phyloP scores from a whole-genome alignment of 2,113 vertebrate species.

The Etheostoma spectabile region DNA sequence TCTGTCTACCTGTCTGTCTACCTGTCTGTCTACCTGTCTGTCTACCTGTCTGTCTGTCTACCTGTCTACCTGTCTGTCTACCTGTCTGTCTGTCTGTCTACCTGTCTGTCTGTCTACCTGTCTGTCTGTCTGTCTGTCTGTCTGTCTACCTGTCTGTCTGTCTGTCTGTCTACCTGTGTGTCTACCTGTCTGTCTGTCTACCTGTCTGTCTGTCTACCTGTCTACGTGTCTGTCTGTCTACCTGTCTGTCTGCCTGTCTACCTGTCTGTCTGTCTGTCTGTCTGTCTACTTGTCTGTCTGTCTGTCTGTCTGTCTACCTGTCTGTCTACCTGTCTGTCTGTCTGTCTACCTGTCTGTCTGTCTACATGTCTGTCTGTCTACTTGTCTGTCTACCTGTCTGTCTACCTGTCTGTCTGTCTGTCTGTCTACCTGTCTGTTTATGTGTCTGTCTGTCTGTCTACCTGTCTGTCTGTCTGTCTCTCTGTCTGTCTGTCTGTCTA shows the following conservation, averaged over 20 bases:
- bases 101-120: conserved; percentile 24
- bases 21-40: conserved; percentile 25
- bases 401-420: conserved; percentile 10
- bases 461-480: conserved; percentile 24
- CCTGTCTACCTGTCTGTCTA: too few species aligned
- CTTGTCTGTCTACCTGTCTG: conserved; percentile 18
- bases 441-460: too few species aligned
- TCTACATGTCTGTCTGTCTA: too few species aligned
- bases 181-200: conserved; percentile 1
- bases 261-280: conserved; percentile 24
- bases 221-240: too few species aligned
- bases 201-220: conserved; percentile 24
- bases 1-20: too few species aligned
- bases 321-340: conserved; percentile 10
- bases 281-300: conserved; percentile 10
- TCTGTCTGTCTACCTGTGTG: too few species aligned
- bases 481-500: too few species aligned
- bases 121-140: too few species aligned
- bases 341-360: conserved; percentile 8
- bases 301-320: too few species aligned
- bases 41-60: conserved; percentile 10
- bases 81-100: conserved; percentile 8
- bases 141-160: conserved; percentile 10
- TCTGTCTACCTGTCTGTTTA: conserved; percentile 13
- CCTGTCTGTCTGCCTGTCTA: conserved; percentile 10